Percentiles rank a stretch among this genome's conserved stretches.
phyloP scores from a whole-genome alignment of 2,113 vertebrate genomes.

The Mohoua ochrocephala region DNA sequence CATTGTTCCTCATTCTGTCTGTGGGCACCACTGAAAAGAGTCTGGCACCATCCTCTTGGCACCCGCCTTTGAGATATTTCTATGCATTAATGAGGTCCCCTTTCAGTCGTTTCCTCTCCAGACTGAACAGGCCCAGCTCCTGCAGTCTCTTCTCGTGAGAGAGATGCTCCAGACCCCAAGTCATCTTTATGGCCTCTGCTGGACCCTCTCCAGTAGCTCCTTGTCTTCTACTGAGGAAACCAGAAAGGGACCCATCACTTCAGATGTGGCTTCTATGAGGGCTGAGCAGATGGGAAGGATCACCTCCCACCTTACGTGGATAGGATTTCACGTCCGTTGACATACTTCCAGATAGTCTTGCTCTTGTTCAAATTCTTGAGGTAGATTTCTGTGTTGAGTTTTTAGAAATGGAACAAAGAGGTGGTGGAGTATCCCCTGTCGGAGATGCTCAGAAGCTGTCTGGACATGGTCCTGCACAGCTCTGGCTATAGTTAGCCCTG shows the following conservation, averaged over 20 bases:
- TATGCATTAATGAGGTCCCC: not conserved
- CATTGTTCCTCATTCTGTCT: not conserved
- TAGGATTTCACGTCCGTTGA: not conserved
- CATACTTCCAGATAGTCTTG: not conserved
- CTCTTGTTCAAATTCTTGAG: not conserved
- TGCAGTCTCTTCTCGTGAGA: not conserved
- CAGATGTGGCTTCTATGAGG: not conserved
- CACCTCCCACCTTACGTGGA: not conserved
- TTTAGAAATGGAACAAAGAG: not conserved
- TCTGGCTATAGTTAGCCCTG: not conserved
- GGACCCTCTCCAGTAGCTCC: not conserved
- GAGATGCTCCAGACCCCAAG: not conserved
- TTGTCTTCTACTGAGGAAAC: not conserved
- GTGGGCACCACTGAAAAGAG: not conserved
- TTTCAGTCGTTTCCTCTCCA: not conserved
- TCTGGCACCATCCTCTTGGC: not conserved
- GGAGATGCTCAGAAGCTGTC: not conserved
- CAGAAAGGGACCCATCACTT: not conserved
- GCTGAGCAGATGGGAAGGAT: not conserved
- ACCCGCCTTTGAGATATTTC: not conserved
- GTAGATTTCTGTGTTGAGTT: not conserved
- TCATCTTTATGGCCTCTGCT: not conserved
- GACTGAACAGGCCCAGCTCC: not conserved
- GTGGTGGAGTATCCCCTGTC: fast-evolving
- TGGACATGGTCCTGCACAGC: fast-evolving